These are phyloP conservation scores for Phthorimaea operculella DNA, from an alignment of 1,140 invertebrate genomes.

Conservation along the genomic window DNA sequence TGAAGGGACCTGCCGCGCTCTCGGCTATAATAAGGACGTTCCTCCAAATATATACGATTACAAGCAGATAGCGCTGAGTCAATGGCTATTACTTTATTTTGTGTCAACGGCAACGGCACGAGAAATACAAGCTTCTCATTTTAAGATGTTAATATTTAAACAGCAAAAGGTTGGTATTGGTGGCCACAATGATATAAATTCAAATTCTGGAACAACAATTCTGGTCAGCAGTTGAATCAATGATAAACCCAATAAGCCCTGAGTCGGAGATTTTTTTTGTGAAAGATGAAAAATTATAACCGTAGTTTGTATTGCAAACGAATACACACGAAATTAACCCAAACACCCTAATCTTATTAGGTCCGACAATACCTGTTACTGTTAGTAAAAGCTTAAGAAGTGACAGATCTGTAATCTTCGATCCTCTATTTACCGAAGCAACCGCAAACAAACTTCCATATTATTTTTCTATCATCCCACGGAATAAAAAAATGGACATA, in stretches of 20 bases:
- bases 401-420: slow-evolving; percentile 17
- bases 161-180: no score
- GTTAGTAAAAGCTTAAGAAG: slow-evolving; percentile 10
- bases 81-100: slow-evolving; percentile 27
- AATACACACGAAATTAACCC: background rate
- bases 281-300: no score
- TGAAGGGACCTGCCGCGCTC: slow-evolving; percentile 36
- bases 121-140: background rate
- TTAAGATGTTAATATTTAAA: background rate
- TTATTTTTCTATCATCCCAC: slow-evolving; percentile 33
- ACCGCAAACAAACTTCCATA: slow-evolving; percentile 42
- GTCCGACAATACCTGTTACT: slow-evolving; percentile 23
- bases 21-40: slow-evolving; percentile 43
- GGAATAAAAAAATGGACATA: slow-evolving; percentile 28
- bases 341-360: slow-evolving; percentile 37
- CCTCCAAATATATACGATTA: slow-evolving; percentile 45
- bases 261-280: no score
- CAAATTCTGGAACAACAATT: no score
- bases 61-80: slow-evolving; percentile 22
- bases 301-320: no score
- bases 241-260: no score
- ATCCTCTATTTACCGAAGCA: slow-evolving; percentile 30
- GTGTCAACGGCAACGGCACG: slow-evolving; percentile 21
- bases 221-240: no score
- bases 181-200: no score